A percentile compares a stretch with the other conserved stretches of the same genome.
Conservation (phyloP, 2,888 invertebrate species). For the Myopa tessellatipennis region DNA sequence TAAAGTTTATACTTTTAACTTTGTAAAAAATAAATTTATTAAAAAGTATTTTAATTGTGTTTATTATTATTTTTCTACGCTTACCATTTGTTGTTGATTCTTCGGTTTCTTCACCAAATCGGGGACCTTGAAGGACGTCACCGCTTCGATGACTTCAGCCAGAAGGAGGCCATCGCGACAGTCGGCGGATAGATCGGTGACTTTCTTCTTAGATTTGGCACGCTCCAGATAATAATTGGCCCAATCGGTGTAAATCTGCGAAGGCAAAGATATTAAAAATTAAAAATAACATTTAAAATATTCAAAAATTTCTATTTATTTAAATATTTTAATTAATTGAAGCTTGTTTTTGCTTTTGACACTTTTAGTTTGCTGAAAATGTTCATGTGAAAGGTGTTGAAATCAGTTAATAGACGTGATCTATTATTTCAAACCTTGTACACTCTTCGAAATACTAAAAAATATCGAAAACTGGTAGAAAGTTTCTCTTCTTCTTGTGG, state of each 20-base stretch:
- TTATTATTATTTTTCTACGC: slow-evolving; percentile 59
- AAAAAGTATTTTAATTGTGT: background rate
- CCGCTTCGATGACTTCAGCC: slow-evolving; percentile 94
- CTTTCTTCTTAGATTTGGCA: slow-evolving; percentile 85
- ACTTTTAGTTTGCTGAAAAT: too few species aligned
- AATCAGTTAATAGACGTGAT: too few species aligned
- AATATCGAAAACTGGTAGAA: too few species aligned
- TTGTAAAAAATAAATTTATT: background rate
- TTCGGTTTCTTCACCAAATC: slow-evolving; percentile 87
- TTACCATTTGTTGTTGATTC: slow-evolving; percentile 92
- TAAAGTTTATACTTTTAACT: background rate
- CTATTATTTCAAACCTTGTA: too few species aligned
- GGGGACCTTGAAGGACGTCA: slow-evolving; percentile 82
- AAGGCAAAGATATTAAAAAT: slow-evolving; percentile 46
- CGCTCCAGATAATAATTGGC: slow-evolving; percentile 97
- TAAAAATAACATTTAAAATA: too few species aligned
- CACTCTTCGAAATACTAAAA: too few species aligned
- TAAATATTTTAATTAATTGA: too few species aligned
- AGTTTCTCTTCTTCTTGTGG: too few species aligned
- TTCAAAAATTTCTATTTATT: too few species aligned
- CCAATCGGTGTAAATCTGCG: slow-evolving; percentile 98
- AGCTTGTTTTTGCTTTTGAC: too few species aligned
- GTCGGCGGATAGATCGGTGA: slow-evolving; percentile 87
- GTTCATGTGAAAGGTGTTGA: too few species aligned
- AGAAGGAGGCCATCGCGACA: slow-evolving; percentile 92